Evolutionary conservation across 1,140 invertebrate species (phyloP), one percentile per base, ranked within the genome.

Genomic region (Conopomorpha cramerella): DNA sequence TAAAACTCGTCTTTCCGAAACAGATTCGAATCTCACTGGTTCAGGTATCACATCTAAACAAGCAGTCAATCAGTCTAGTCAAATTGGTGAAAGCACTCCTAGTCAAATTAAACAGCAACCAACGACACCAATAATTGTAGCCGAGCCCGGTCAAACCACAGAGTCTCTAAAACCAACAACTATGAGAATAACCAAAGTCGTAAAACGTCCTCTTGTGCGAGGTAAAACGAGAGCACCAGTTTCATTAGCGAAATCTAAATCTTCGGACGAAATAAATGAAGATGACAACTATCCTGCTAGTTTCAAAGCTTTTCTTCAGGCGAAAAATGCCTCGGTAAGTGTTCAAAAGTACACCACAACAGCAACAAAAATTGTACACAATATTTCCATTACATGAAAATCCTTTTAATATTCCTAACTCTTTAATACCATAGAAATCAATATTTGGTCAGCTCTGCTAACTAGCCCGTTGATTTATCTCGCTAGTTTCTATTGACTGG

Each of bases 321-420:
- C 71, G 46, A 76, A 76, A 51, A 71, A 70, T 64, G 57, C 59
- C 45, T 60, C 66, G 55, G 71, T 76, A 51, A 62, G 71, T 62
- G n/a, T n/a, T n/a, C n/a, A n/a, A 26, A 19, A 29, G 1, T 16
- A 29, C 18, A 14, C 2, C 12, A n/a, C 12, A 8, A 27, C 8
- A 8, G 8, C 16, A 4, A 14, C 10, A 3, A 28, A 11, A 28
- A 28, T 10, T 14, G 25, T 35, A 18, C 10, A 8, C 3, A 30
- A 12, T 16, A 16, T 14, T 14, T 35, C 7, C n/a, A 28, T 16
- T n/a, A 35, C 26, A 12, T 25, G 19, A 27, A 27, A 16, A 35
- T 28, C 25, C 26, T 35, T 6, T 2, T 3, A 1, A 16, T 10
- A 23, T 23, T 23, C 19, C 4, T 23, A n/a, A n/a, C n/a, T n/a